phyloP scores from a whole-genome alignment of 1,140 invertebrate genomes.

The Bombus haemorrhoidalis region DNA sequence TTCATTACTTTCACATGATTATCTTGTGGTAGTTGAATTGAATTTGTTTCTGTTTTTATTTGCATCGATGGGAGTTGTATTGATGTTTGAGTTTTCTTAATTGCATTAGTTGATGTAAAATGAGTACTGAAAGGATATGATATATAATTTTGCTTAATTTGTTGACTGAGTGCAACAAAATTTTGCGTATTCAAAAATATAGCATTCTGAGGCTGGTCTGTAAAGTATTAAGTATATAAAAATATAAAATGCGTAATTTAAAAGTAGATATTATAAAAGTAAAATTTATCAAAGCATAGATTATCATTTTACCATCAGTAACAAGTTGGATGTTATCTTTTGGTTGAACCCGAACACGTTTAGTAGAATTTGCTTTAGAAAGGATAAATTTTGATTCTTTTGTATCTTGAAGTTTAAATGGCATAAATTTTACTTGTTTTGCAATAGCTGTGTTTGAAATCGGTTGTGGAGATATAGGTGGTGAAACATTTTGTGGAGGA shows the following conservation, averaged over 20 bases:
- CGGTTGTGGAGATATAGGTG: conserved; percentile 69
- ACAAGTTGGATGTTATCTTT: conserved; percentile 41
- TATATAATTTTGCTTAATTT: conserved; percentile 71
- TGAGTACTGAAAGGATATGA: conserved; percentile 72
- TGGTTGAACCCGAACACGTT: conserved; percentile 69
- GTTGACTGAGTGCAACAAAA: conserved; percentile 81
- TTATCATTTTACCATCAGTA: conserved; percentile 47
- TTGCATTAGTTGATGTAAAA: conserved; percentile 56
- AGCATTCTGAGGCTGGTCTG: conserved; percentile 79
- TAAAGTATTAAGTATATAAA: conserved; percentile 28
- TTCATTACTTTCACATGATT: conserved; percentile 68
- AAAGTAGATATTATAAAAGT: neutral
- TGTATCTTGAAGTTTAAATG: conserved; percentile 60
- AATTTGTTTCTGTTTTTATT: conserved; percentile 43
- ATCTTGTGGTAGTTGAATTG: conserved; percentile 51
- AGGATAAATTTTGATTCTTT: conserved; percentile 57
- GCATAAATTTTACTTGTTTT: conserved; percentile 63
- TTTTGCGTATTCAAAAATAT: conserved; percentile 82
- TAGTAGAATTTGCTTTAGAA: conserved; percentile 64
- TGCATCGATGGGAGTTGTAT: conserved; percentile 55
- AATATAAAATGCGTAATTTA: neutral
- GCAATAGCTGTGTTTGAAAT: conserved; percentile 37
- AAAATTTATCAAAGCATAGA: conserved; percentile 1
- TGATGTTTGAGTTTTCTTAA: conserved; percentile 60
- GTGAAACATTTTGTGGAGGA: conserved; percentile 71